phyloP scores from a whole-genome alignment of 1,140 invertebrate species.

The Harpegnathos saltator region DNA sequence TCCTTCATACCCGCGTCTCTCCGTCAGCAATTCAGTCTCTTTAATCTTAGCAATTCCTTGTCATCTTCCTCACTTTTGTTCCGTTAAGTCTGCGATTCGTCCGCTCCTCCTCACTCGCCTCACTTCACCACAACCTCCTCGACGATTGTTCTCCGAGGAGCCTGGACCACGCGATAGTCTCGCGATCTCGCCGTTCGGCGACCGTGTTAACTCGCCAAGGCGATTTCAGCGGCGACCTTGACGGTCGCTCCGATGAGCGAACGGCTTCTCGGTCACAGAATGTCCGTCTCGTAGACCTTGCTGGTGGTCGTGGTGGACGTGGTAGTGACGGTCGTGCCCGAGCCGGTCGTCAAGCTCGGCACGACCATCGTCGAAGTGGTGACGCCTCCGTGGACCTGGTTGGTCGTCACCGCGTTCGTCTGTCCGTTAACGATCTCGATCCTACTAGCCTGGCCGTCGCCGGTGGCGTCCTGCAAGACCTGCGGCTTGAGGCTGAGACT shows the following conservation, averaged over 20 bases:
- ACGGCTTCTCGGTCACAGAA: constrained; percentile 89
- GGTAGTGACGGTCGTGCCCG: constrained; percentile 80
- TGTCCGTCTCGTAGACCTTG: constrained; percentile 95
- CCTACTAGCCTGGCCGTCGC: too few relatives aligned
- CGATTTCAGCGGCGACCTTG: constrained; percentile 48
- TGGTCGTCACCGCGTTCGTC: constrained; percentile 73
- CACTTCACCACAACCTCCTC: not conserved
- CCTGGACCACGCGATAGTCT: not conserved
- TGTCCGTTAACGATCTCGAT: constrained; percentile 34
- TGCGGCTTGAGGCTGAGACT: constrained; percentile 85
- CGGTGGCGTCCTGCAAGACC: constrained; percentile 13
- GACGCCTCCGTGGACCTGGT: constrained; percentile 54
- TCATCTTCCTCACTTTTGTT: not conserved
- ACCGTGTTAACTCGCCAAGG: constrained; percentile 72
- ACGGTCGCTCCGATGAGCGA: constrained; percentile 65
- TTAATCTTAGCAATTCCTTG: constrained; percentile 32
- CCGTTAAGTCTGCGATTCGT: not conserved
- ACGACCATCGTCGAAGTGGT: constrained; percentile 43
- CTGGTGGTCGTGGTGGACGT: constrained; percentile 85
- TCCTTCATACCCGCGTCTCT: not conserved
- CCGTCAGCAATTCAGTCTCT: not conserved
- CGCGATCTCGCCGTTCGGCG: not conserved
- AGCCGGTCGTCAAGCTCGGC: constrained; percentile 83
- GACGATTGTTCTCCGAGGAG: not conserved
- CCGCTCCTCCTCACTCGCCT: not conserved